These are phyloP conservation scores for Oryzias melastigma DNA, from an alignment of 2,113 vertebrate genomes.

Conservation along the genomic window DNA sequence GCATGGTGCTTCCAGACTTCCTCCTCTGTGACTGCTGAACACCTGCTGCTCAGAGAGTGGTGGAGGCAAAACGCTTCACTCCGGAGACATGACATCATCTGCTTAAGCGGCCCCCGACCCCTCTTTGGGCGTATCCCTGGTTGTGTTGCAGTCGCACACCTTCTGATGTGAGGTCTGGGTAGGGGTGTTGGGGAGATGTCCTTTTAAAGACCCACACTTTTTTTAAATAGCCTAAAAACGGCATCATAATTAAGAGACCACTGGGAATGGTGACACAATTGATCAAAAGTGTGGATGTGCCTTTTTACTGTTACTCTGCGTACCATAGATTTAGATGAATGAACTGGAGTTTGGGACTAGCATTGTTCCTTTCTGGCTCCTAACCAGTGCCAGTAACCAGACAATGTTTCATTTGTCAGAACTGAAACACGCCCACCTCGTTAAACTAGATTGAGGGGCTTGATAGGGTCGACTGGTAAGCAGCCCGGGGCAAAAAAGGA, in stretches of 20 bases:
- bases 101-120: conserved; percentile 25
- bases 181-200: conserved; percentile 10
- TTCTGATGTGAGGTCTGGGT: conserved; percentile 9
- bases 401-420: conserved; percentile 17
- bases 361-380: not conserved
- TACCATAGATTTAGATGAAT: not conserved
- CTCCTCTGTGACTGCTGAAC: conserved; percentile 36
- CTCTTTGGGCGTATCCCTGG: conserved; percentile 44
- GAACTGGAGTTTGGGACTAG: not conserved
- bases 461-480: conserved; percentile 3
- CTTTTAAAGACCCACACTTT: too few species aligned
- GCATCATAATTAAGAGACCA: too few species aligned
- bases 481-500: not conserved
- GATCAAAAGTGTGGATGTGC: too few species aligned
- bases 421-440: conserved; percentile 10
- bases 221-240: too few species aligned
- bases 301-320: not conserved
- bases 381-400: conserved; percentile 2
- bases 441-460: conserved; percentile 18
- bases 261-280: too few species aligned
- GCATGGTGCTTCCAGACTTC: conserved; percentile 15
- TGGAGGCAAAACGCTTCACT: conserved; percentile 41
- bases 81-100: conserved; percentile 56
- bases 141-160: conserved; percentile 19
- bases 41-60: conserved; percentile 50